These are phyloP conservation scores for Agapornis canus DNA, from an alignment of 2,797 vertebrate species.

Conservation along the genomic window DNA sequence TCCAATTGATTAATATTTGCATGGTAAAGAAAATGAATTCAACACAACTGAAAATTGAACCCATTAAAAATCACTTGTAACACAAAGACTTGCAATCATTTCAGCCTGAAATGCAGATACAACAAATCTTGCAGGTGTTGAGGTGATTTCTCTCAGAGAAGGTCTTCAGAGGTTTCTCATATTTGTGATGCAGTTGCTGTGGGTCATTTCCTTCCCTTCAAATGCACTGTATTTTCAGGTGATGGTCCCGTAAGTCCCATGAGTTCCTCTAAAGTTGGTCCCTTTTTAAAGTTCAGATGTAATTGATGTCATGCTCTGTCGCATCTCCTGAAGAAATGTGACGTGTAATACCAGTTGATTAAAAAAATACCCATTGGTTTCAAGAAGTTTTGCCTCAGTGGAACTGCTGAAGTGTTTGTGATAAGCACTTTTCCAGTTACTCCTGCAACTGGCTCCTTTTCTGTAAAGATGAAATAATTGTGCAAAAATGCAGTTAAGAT, in stretches of 20 bases:
- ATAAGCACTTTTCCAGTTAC: background rate
- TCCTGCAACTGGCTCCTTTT: background rate
- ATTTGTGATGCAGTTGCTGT: background rate
- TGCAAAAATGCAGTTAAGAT: background rate
- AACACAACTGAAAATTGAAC: background rate
- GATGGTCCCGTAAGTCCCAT: background rate
- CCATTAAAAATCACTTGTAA: background rate
- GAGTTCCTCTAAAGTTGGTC: background rate
- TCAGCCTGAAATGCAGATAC: background rate
- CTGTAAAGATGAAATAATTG: background rate
- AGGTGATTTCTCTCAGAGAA: background rate
- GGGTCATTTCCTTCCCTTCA: background rate
- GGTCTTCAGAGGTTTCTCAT: background rate
- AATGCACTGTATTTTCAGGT: background rate
- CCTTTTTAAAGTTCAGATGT: background rate
- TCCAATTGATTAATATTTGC: slow-evolving; percentile 28
- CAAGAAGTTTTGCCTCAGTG: background rate
- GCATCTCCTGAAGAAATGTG: background rate
- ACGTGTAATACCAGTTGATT: background rate
- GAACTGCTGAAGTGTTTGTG: background rate
- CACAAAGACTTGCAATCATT: background rate
- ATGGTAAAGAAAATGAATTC: slow-evolving; percentile 9
- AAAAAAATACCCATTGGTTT: background rate
- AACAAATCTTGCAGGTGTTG: background rate
- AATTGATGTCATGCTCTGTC: background rate